Evolutionary conservation across 2,888 invertebrate species (phyloP).

Genomic region (Erannis defoliaria): DNA sequence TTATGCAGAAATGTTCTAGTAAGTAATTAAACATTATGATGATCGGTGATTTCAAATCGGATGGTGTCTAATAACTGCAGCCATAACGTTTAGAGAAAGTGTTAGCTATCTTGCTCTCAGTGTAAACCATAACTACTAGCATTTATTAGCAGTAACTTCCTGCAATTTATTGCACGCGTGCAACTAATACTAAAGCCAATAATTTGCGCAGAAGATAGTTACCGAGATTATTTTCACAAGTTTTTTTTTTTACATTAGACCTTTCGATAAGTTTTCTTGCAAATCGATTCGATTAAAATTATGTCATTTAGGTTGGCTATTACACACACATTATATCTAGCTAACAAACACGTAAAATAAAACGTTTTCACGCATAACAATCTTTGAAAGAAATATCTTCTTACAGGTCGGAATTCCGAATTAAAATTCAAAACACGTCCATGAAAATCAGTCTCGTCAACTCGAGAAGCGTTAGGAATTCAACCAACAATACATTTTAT

Average conservation of each 20-base stretch:
- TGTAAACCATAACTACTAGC: neutral
- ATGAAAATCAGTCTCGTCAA: constrained; percentile 5
- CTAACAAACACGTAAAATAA: neutral
- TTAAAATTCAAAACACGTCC: constrained; percentile 9
- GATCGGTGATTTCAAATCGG: neutral
- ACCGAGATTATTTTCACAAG: too few species aligned
- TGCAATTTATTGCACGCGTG: neutral
- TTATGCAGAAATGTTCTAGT: neutral
- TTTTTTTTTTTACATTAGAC: too few species aligned
- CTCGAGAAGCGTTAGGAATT: constrained; percentile 21
- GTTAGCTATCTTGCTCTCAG: neutral
- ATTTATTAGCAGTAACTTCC: neutral
- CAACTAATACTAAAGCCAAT: too few species aligned
- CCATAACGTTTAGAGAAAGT: neutral
- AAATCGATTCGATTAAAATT: too few species aligned
- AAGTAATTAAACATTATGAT: neutral
- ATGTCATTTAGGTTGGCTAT: neutral
- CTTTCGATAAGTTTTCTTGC: too few species aligned
- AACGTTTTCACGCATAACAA: neutral
- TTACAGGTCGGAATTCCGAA: neutral
- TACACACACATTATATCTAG: neutral
- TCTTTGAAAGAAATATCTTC: neutral
- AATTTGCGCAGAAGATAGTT: too few species aligned
- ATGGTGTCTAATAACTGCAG: neutral
- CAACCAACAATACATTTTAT: constrained; percentile 37